Evolutionary conservation across 2,113 vertebrate species (phyloP), one percentile per base, ranked within the genome.

Genomic region (Probosciger aterrimus): DNA sequence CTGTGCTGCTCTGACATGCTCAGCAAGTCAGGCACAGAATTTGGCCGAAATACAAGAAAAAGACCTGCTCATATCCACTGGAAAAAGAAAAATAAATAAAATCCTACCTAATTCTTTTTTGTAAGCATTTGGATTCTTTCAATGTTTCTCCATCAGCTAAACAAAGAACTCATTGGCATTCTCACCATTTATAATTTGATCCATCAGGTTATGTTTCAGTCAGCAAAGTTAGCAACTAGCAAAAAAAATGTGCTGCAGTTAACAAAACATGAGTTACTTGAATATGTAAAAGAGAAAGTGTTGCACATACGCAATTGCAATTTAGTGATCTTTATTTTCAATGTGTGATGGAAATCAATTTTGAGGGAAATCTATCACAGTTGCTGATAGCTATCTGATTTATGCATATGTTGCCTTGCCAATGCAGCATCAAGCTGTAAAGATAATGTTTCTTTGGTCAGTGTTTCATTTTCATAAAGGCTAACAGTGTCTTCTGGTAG

Each of bases 391-490:
- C 46, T 64, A 2, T 71, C 64, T 78, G 86, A 71, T 92, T 88
- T 88, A 60, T 81, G 55, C 24, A 39, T 71, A 30, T 6, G 55
- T 80, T 82, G 30, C n/a, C 37, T 91, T 92, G 33, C 20, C 63
- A 80, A 4, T 82, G 35, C 65, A 74, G 12, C 30, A 37, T 53
- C 71, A 83, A 41, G 50, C 41, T 82, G 25, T 88, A 83, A 81
- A 84, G 39, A 67, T 24, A 94, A 33, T 86, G 25, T 52, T 93
- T 86, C 74, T 94, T 85, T 93, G 92, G 84, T 87, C 95, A 90
- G 47, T 95, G 71, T 94, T 91, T 96, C 30, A 82, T 93, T 97
- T 82, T 96, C 59, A 63, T 77, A 68, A 95, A 93, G 33, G 82
- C 75, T 77, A 71, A 91, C 31, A 53, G 30, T 70, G 70, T 78